Percentiles rank a stretch among this genome's conserved stretches.
These are phyloP conservation scores for Stictocephala bisonia DNA, from an alignment of 2,888 invertebrate genomes.

Conservation along the genomic window DNA sequence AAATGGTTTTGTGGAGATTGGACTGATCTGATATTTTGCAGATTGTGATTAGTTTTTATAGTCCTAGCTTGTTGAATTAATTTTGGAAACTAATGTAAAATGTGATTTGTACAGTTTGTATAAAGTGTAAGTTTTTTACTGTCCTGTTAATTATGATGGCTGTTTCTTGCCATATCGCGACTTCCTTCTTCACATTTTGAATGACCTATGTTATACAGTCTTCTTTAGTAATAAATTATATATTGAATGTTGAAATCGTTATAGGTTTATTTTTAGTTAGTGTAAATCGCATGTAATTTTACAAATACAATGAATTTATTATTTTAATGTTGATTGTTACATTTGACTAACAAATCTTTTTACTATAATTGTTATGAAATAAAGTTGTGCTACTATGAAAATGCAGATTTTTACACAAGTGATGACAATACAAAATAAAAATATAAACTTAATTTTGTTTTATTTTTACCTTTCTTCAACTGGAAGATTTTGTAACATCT, in stretches of 20 bases:
- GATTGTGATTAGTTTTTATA: slow-evolving; percentile 7
- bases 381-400: slow-evolving; percentile 38
- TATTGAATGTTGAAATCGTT: slow-evolving; percentile 45
- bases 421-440: slow-evolving; percentile 43
- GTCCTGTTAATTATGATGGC: slow-evolving; percentile 24
- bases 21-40: slow-evolving; percentile 25
- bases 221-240: slow-evolving; percentile 45
- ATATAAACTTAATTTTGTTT: background rate
- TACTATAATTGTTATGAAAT: slow-evolving; percentile 40
- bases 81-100: slow-evolving; percentile 24
- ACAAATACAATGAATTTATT: slow-evolving; percentile 33
- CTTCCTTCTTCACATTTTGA: slow-evolving; percentile 19
- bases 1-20: background rate
- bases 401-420: slow-evolving; percentile 45
- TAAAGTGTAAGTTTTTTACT: slow-evolving; percentile 40
- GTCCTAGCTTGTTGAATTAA: slow-evolving; percentile 26
- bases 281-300: slow-evolving; percentile 32
- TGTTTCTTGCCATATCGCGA: slow-evolving; percentile 25
- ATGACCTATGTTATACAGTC: slow-evolving; percentile 29
- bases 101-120: slow-evolving; percentile 41
- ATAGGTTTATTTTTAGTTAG: slow-evolving; percentile 45
- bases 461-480: too few species aligned
- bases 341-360: slow-evolving; percentile 44
- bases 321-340: slow-evolving; percentile 47
- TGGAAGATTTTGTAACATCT: background rate